Percentiles rank a stretch among this genome's conserved stretches.
Conservation (phyloP, 1,140 invertebrate species). For the Euwallacea fornicatus region DNA sequence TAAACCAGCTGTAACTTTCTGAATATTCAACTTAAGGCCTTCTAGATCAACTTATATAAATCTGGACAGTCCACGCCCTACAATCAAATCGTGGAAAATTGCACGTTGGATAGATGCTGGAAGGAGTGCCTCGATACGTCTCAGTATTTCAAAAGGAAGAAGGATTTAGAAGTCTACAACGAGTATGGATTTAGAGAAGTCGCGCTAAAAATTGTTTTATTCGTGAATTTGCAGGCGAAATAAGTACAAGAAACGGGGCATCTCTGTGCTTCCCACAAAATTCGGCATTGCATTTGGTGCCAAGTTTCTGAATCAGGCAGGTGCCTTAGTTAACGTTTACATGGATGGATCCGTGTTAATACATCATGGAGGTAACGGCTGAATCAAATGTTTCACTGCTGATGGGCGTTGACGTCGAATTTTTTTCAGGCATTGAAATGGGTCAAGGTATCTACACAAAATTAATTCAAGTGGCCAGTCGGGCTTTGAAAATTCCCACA, state of each 20-base stretch:
- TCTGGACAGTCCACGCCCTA: constrained; percentile 81
- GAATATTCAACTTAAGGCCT: constrained; percentile 4
- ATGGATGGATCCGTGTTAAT: constrained; percentile 89
- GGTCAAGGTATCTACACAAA: constrained; percentile 95
- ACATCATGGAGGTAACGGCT: constrained; percentile 73
- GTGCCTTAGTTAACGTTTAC: constrained; percentile 88
- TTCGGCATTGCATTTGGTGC: constrained; percentile 87
- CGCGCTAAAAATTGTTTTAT: neutral
- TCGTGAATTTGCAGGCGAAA: constrained; percentile 60
- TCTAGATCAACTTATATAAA: constrained; percentile 72
- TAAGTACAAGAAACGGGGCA: constrained; percentile 85
- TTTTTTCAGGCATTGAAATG: constrained; percentile 73
- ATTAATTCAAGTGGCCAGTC: constrained; percentile 86
- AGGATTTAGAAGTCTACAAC: constrained; percentile 72
- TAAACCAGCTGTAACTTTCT: neutral
- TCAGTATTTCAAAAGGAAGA: constrained; percentile 65
- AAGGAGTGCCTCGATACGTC: constrained; percentile 74
- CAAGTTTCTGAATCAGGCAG: constrained; percentile 83
- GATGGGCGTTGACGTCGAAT: neutral
- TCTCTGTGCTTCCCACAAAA: constrained; percentile 85
- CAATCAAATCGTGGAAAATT: constrained; percentile 73
- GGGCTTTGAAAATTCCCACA: constrained; percentile 70
- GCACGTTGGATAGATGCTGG: constrained; percentile 80
- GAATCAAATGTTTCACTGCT: neutral
- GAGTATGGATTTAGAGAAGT: constrained; percentile 54